Evolutionary conservation across 2,888 invertebrate species (phyloP), one percentile per base, ranked within the genome.

Genomic region (Drosophila ezoana): DNA sequence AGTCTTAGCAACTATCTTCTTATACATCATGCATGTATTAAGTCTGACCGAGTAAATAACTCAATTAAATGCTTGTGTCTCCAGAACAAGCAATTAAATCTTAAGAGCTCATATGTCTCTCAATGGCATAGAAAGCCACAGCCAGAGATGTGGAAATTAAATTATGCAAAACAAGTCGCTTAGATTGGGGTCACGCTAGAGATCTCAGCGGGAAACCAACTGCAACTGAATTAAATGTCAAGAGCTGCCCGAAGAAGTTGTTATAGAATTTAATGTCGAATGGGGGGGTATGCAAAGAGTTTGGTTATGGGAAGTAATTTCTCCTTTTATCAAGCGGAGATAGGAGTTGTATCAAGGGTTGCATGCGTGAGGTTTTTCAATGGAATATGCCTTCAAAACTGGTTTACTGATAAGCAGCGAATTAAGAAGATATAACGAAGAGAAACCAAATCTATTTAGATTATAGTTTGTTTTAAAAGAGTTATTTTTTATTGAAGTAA

Each of bases 81-180:
- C 5, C 1, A 78, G 75, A 68, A 76, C 44, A 54, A 51, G 44
- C 54, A 41, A 60, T 57, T 67, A 71, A 66, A 61, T 71, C 52
- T 14, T 20, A 51, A 51, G 33, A 48, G 33, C 64, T 56, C 62
- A 70, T 78, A 70, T 75, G 67, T 64, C 79, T 75, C 64, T 72
- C 51, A 40, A 58, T 62, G 54, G 20, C 76, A 43, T 63, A 61
- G 77, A 82, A 79, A 82, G 77, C 71, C 78, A 58, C 14, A 47
- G 48, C 64, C 66, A 44, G 45, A 63, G 33, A 43, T 60, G 51
- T 61, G 44, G 41, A 63, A 68, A 64, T 48, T 68, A 59, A 72
- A 76, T 80, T 80, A 83, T 85, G 86, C 83, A 79, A 85, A 83
- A 85, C 86, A 54, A 87, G 83, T 82, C 52, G 57, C 33, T 45